These are phyloP conservation scores for Drosophila grimshawi DNA, from an alignment of 1,140 invertebrate genomes.

Conservation along the genomic window DNA sequence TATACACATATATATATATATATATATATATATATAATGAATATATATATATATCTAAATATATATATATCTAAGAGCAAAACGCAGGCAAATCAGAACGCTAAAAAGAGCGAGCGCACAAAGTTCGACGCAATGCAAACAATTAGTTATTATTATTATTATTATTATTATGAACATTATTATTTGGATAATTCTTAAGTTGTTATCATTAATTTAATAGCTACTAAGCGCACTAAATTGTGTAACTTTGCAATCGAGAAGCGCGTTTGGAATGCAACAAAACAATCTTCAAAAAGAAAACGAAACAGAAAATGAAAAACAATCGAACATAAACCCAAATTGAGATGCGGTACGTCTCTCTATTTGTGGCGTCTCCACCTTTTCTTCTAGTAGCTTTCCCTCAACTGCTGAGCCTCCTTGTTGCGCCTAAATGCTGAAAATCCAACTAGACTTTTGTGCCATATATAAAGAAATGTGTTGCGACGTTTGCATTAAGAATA, in stretches of 20 bases:
- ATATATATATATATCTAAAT: no score
- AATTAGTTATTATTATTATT: conserved; percentile 48
- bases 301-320: conserved; percentile 25
- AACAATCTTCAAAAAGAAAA: conserved; percentile 30
- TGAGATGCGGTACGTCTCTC: conserved; percentile 33
- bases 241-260: conserved; percentile 53
- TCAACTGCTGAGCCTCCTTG: conserved; percentile 32
- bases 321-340: conserved; percentile 14
- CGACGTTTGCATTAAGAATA: conserved; percentile 31
- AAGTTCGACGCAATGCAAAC: conserved; percentile 53
- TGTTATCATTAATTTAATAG: conserved; percentile 79
- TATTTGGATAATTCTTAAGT: conserved; percentile 79
- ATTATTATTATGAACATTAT: conserved; percentile 50
- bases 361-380: conserved; percentile 57
- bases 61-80: conserved; percentile 15
- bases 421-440: conserved; percentile 48
- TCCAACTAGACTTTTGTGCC: conserved; percentile 77
- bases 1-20: conserved; percentile 1
- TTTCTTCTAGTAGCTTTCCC: conserved; percentile 37
- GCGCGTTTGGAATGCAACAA: conserved; percentile 34
- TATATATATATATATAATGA: neutral
- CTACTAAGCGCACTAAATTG: conserved; percentile 47
- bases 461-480: conserved; percentile 68
- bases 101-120: conserved; percentile 24
- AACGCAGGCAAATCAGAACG: conserved; percentile 13